A percentile compares a stretch with the other conserved stretches of the same genome.
These are phyloP conservation scores for Atlantisia rogersi DNA, from an alignment of 2,113 vertebrate genomes.

Conservation along the genomic window DNA sequence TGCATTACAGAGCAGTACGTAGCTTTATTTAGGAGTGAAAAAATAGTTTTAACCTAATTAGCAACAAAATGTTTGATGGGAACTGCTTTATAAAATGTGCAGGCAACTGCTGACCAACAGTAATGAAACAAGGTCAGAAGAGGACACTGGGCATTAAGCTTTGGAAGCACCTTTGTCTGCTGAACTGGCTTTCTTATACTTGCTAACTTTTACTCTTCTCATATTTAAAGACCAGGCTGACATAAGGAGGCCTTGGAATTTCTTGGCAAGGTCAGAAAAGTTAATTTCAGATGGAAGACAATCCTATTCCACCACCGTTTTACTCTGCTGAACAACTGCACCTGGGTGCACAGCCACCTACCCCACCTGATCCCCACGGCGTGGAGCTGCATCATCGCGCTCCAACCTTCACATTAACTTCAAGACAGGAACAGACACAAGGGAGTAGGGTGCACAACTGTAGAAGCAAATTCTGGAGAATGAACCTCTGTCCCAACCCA, in stretches of 20 bases:
- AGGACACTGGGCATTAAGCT: neutral
- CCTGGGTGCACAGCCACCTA: neutral
- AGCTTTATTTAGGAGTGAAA: neutral
- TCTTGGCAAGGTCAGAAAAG: neutral
- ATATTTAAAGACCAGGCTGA: neutral
- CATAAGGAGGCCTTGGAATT: neutral
- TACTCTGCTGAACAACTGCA: neutral
- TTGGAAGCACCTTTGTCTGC: neutral
- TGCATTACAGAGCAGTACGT: neutral
- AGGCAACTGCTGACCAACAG: neutral
- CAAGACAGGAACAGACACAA: neutral
- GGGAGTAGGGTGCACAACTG: neutral
- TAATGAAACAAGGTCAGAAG: neutral
- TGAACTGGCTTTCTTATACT: neutral
- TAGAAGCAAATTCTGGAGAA: neutral
- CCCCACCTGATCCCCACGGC: neutral
- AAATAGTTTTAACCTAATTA: neutral
- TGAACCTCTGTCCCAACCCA: neutral
- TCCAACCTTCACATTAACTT: neutral
- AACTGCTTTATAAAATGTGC: neutral
- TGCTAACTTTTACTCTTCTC: neutral
- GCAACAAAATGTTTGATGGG: neutral
- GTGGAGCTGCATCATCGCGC: neutral
- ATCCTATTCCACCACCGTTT: neutral
- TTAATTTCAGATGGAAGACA: neutral